These are phyloP conservation scores for Paratilapia polleni DNA, from an alignment of 2,113 vertebrate genomes.

Conservation along the genomic window DNA sequence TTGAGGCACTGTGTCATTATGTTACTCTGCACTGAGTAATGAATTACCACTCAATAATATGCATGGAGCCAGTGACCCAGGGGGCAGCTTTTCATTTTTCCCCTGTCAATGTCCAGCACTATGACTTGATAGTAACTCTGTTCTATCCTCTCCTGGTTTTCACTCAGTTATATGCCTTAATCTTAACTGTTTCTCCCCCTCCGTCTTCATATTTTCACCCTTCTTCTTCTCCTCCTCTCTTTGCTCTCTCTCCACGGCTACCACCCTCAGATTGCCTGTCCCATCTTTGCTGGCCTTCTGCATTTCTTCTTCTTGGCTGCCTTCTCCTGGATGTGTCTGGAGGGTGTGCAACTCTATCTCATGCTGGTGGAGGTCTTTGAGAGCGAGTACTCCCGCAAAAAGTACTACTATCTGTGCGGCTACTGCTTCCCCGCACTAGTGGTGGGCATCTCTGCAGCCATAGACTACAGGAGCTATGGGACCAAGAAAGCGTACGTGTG, in stretches of 20 bases:
- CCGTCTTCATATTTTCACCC: slow-evolving; percentile 14
- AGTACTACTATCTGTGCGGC: slow-evolving; percentile 93
- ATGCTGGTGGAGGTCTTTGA: slow-evolving; percentile 94
- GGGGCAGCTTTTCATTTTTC: slow-evolving; percentile 42
- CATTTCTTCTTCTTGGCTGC: slow-evolving; percentile 96
- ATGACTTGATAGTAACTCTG: slow-evolving; percentile 22
- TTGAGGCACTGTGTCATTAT: slow-evolving; percentile 34
- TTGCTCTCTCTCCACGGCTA: slow-evolving; percentile 5
- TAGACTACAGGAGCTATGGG: slow-evolving; percentile 95
- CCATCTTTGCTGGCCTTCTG: slow-evolving; percentile 90
- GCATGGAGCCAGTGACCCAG: slow-evolving; percentile 29
- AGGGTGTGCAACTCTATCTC: slow-evolving; percentile 93
- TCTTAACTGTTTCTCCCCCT: slow-evolving; percentile 24
- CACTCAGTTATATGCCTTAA: slow-evolving; percentile 12
- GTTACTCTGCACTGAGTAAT: slow-evolving; percentile 32
- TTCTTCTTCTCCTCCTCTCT: not conserved
- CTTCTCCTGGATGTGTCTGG: slow-evolving; percentile 95
- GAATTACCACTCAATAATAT: slow-evolving; percentile 49
- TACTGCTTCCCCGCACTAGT: slow-evolving; percentile 94
- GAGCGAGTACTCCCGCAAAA: slow-evolving; percentile 91
- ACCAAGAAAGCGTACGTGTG: slow-evolving; percentile 93
- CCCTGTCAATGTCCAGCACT: slow-evolving; percentile 6
- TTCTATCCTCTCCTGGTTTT: slow-evolving; percentile 33
- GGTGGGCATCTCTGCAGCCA: slow-evolving; percentile 91
- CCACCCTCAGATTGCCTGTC: slow-evolving; percentile 85